Conservation (phyloP, 2,888 invertebrate genomes). For the Phyto melanocephala region DNA sequence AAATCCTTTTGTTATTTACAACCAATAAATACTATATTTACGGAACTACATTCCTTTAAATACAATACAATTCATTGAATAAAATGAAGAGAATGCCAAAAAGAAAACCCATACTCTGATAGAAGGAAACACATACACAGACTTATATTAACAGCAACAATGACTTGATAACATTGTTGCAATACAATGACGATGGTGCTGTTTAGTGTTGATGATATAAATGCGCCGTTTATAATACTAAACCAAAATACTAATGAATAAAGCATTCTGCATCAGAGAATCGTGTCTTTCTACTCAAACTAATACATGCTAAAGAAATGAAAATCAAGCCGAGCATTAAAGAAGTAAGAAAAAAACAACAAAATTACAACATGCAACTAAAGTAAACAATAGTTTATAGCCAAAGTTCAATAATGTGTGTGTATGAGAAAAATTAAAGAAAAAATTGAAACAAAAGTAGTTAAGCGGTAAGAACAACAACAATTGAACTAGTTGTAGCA, state of each 20-base stretch:
- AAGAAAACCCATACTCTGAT: slow-evolving; percentile 1
- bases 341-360: slow-evolving; percentile 11
- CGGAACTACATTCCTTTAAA: slow-evolving; percentile 1
- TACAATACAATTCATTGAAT: slow-evolving; percentile 14
- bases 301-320: slow-evolving; percentile 36
- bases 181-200: not conserved
- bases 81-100: slow-evolving; percentile 1
- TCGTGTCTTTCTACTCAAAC: slow-evolving; percentile 20
- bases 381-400: slow-evolving; percentile 38
- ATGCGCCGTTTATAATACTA: slow-evolving; percentile 39
- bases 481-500: slow-evolving; percentile 17
- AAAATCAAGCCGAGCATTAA: slow-evolving; percentile 42
- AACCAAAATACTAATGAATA: slow-evolving; percentile 41
- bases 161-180: slow-evolving; percentile 54
- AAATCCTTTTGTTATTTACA: slow-evolving; percentile 2
- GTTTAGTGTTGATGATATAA: slow-evolving; percentile 35
- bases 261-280: slow-evolving; percentile 18
- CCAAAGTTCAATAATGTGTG: slow-evolving; percentile 57
- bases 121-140: too few relatives aligned
- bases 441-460: slow-evolving; percentile 47
- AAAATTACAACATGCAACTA: not conserved
- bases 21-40: slow-evolving; percentile 1
- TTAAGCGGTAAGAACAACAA: slow-evolving; percentile 50
- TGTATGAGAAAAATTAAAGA: not conserved
- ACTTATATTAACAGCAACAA: slow-evolving; percentile 30